These are phyloP conservation scores for Ruditapes philippinarum DNA, from an alignment of 1,140 invertebrate genomes.

Conservation along the genomic window DNA sequence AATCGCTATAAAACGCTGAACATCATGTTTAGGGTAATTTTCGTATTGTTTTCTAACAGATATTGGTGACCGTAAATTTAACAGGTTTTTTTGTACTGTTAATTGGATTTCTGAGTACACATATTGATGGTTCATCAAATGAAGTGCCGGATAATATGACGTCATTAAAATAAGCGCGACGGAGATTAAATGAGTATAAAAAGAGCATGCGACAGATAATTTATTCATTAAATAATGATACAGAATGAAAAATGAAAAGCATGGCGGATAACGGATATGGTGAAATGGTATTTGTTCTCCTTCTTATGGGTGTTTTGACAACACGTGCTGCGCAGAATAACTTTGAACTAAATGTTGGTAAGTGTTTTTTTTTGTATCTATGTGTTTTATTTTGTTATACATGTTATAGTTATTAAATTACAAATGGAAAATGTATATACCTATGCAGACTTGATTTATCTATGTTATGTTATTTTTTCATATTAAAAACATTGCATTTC, in stretches of 20 bases:
- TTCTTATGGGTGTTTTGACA: not conserved
- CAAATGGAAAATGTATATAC: no score
- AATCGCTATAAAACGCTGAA: not conserved
- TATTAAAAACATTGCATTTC: no score
- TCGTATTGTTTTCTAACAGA: not conserved
- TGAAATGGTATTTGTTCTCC: not conserved
- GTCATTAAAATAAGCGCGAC: not conserved
- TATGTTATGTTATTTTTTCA: no score
- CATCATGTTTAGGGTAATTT: not conserved
- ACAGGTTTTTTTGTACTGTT: not conserved
- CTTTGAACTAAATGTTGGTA: slow-evolving; percentile 25
- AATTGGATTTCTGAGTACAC: slow-evolving; percentile 3
- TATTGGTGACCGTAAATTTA: not conserved
- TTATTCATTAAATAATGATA: not conserved
- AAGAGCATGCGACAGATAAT: not conserved
- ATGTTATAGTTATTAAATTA: no score
- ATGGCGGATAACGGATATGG: not conserved
- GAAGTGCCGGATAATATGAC: not conserved
- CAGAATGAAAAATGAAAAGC: not conserved
- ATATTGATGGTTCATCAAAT: not conserved
- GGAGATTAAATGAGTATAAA: not conserved
- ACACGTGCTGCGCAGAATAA: not conserved
- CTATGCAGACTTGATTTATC: no score
- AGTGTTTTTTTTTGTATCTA: no score
- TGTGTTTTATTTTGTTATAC: no score